Evolutionary conservation across 2,797 vertebrate genomes (phyloP), one percentile per base, ranked within the genome.

Genomic region (Peromyscus melanophrys): DNA sequence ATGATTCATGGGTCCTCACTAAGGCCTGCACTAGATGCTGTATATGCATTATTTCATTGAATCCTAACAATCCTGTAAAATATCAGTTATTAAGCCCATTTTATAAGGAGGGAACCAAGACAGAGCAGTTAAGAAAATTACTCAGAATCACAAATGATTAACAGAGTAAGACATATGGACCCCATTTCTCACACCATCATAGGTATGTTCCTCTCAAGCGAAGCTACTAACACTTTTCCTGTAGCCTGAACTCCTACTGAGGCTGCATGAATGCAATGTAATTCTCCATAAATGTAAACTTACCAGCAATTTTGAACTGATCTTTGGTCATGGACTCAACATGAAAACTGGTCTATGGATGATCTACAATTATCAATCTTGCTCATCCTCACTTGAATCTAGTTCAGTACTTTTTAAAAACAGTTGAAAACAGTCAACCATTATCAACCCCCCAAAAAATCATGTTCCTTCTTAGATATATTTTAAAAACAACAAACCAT

Each of bases 341-440:
- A 94, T 12, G 76, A 63, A 77, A 21, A 23, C 16, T 82, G 73
- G 34, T 85, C 57, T 84, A 52, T 17, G 81, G n/a, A n/a, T 77
- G 61, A 76, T 34, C 46, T 92, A 63, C 2, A 87, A 73, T 29
- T 27, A 57, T 57, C 59, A 31, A 55, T 21, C 69, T 93, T 85
- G 29, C 34, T 88, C 86, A 96, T 84, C n/a, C 43, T 84, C 75
- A 92, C n/a, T 40, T 82, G 27, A 96, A 90, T 93, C n/a, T 75
- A 95, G n/a, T 55, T 87, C 52, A 65, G 13, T 76, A 25, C 9
- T 77, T 90, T 90, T 91, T 63, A 89, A 43, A 52, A 84, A 93
- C 31, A 13, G 71, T 78, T 80, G 21, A 31, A 65, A 65, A 65
- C 4, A 92, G 65, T 59, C 55, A 92, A 59, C 34, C 34, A 71